A percentile compares a stretch with the other conserved stretches of the same genome.
Conservation (phyloP, 2,113 vertebrate species). For the Tyto alba region DNA sequence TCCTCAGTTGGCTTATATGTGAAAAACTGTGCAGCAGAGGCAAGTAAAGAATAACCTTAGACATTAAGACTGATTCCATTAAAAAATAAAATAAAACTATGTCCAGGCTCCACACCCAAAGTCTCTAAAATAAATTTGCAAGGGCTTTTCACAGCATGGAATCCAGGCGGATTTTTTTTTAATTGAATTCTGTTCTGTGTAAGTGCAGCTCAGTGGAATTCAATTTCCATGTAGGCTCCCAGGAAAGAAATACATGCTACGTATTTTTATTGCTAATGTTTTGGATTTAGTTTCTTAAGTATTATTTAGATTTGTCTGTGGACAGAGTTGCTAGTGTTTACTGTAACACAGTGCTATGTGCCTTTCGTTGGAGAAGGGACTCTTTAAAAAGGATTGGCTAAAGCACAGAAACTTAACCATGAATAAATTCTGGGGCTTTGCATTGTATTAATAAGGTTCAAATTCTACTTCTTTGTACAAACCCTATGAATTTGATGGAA, state of each 20-base stretch:
- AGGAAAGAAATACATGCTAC: slow-evolving; percentile 56
- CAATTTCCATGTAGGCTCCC: slow-evolving; percentile 41
- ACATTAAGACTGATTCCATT: slow-evolving; percentile 60
- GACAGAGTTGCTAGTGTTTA: slow-evolving; percentile 32
- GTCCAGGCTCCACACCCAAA: slow-evolving; percentile 4
- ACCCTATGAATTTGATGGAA: not conserved
- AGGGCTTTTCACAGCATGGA: slow-evolving; percentile 55
- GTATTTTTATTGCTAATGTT: slow-evolving; percentile 52
- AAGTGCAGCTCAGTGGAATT: slow-evolving; percentile 44
- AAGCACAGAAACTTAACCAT: slow-evolving; percentile 14
- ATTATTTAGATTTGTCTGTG: slow-evolving; percentile 35
- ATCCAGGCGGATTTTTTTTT: slow-evolving; percentile 17
- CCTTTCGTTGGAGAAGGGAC: not conserved
- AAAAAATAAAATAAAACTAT: slow-evolving; percentile 57
- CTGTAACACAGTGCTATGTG: not conserved
- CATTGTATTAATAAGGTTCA: slow-evolving; percentile 31
- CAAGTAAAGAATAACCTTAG: slow-evolving; percentile 68
- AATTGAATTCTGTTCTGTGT: slow-evolving; percentile 52
- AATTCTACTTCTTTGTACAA: slow-evolving; percentile 8
- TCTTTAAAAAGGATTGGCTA: not conserved
- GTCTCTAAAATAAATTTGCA: slow-evolving; percentile 58
- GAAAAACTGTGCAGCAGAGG: slow-evolving; percentile 67
- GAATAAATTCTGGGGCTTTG: slow-evolving; percentile 36
- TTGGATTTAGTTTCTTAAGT: slow-evolving; percentile 45
- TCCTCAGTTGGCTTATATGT: slow-evolving; percentile 57